Base-by-base conservation (phyloP, 2,797 vertebrate genomes). In the Sebastes jordani region DNA sequence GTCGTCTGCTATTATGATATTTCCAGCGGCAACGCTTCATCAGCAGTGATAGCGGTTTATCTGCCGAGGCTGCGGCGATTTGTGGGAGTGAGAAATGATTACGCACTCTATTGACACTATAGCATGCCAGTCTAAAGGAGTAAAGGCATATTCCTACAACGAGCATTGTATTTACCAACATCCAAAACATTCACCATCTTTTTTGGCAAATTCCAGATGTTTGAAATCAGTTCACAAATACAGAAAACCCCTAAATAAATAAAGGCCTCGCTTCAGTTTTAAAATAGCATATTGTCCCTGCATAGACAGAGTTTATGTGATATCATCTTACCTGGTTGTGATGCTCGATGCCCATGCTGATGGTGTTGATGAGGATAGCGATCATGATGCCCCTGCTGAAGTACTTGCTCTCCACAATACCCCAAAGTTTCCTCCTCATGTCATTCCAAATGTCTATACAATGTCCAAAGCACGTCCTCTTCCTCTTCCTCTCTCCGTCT, bases 361-460 rank as follows among this genome's bases (percentile, higher is more conserved):
- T 97, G 3, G 98, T 99, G 91, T 99, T 99, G 91, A 99, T 97
- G 9, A 99, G 96, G 74, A 99, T 99, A 32, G 98, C 98, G 7
- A 98, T 97, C 98, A 99, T 99, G 65, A 99, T 99, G 61, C 98
- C 98, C 54, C 98, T 95, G 94, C 96, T 99, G 96, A 99, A 99
- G 91, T 99, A 99, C 80, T 99, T 99, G 97, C 98, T 99, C 91
- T 99, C 98, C 89, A 99, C 98, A 29, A 99, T 99, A 78, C 97
- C 96, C 92, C 97, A 95, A 30, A 99, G 95, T 81, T 97, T 99
- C 82, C 95, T 92, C 14, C 97, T 95, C 14, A 97, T 96, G 83
- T 95, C 94, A 3, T 93, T 91, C 97, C 97, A 99, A 49, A 96
- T 11, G 13, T 94, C 95, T 58, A 81, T 91, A 18, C 96, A 97